A percentile compares a stretch with the other conserved stretches of the same genome.
Conservation (phyloP, 2,113 vertebrate species). For the Colinus virginianus region DNA sequence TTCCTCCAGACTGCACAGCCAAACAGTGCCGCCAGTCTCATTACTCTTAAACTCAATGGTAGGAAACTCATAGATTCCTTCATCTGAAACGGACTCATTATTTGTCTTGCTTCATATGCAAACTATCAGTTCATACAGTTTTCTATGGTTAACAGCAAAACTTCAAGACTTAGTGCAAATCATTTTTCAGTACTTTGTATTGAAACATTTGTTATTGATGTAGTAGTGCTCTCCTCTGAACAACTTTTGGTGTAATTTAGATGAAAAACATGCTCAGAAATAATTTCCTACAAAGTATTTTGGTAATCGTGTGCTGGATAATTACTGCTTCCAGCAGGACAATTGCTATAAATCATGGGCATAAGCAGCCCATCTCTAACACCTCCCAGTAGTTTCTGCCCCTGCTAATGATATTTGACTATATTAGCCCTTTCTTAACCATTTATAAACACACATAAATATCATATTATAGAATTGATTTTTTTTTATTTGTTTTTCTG, state of each 20-base stretch:
- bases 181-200: not conserved
- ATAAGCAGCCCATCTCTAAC: not conserved
- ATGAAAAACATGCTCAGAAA: conserved; percentile 10
- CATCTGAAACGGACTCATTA: rapidly evolving
- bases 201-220: not conserved
- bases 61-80: not conserved
- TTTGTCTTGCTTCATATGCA: not conserved
- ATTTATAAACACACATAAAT: conserved; percentile 49
- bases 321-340: conserved; percentile 54
- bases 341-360: conserved; percentile 22
- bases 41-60: not conserved
- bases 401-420: conserved; percentile 23
- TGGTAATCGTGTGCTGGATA: conserved; percentile 39
- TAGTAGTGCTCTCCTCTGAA: not conserved
- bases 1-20: not conserved
- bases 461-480: conserved; percentile 3
- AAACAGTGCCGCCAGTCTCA: not conserved
- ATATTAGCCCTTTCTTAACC: conserved; percentile 39
- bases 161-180: not conserved
- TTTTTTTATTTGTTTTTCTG: not conserved
- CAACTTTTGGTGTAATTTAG: conserved; percentile 5
- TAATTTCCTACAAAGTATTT: conserved; percentile 37
- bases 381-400: conserved; percentile 28
- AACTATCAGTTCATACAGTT: not conserved
- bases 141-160: not conserved